Evolutionary conservation across 2,797 vertebrate genomes (phyloP).

Genomic region (Muscicapa striata): DNA sequence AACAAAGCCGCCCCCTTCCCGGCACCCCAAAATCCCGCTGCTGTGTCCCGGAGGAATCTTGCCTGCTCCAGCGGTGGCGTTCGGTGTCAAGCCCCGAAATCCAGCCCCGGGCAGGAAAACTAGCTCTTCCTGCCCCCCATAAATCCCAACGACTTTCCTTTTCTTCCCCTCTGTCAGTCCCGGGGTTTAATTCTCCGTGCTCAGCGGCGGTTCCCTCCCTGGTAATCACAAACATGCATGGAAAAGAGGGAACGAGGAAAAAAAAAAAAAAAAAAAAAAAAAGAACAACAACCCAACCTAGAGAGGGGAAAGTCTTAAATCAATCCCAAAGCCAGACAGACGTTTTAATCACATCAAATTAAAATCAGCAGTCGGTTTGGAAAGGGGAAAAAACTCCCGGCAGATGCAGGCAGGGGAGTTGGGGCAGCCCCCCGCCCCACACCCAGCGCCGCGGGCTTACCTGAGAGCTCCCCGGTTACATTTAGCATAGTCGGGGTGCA

Average conservation of each 20-base stretch:
- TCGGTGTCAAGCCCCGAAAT: background rate
- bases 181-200: slow-evolving; percentile 60
- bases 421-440: slow-evolving; percentile 23
- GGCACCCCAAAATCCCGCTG: background rate
- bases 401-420: background rate
- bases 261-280: background rate
- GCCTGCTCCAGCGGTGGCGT: background rate
- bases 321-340: slow-evolving; percentile 66
- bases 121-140: background rate
- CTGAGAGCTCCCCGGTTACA: slow-evolving; percentile 66
- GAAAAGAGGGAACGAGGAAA: slow-evolving; percentile 46
- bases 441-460: slow-evolving; percentile 59
- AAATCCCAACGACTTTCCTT: slow-evolving; percentile 47
- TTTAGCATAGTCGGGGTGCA: slow-evolving; percentile 70
- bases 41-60: background rate
- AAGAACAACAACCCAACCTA: background rate
- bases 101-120: background rate
- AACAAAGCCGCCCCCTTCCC: background rate
- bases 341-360: slow-evolving; percentile 70
- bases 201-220: slow-evolving; percentile 47
- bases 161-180: slow-evolving; percentile 59
- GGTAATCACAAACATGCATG: slow-evolving; percentile 75
- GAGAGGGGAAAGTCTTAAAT: slow-evolving; percentile 62
- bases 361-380: slow-evolving; percentile 55
- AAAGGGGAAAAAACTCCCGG: background rate